phyloP scores from a whole-genome alignment of 2,888 invertebrate species.

The Caenorhabditis sp. region DNA sequence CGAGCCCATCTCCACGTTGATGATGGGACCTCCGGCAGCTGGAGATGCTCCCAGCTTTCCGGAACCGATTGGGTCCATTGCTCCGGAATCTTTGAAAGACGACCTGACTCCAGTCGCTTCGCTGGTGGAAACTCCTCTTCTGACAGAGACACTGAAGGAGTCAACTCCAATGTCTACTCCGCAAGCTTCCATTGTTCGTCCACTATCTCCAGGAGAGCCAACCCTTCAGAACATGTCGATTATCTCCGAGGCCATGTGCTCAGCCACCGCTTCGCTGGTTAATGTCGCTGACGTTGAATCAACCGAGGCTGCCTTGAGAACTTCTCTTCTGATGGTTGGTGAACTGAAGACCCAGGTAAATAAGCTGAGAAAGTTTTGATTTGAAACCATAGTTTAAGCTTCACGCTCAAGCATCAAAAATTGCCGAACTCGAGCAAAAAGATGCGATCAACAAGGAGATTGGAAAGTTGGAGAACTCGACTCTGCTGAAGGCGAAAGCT shows the following conservation, averaged over 20 bases:
- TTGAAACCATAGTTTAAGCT: not conserved
- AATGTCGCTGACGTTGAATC: slow-evolving; percentile 42
- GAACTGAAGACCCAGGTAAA: slow-evolving; percentile 42
- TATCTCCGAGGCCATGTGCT: slow-evolving; percentile 39
- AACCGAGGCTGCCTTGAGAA: slow-evolving; percentile 32
- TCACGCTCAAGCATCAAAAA: slow-evolving; percentile 34
- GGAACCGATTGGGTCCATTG: slow-evolving; percentile 30
- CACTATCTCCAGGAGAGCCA: not conserved
- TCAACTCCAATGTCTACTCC: slow-evolving; percentile 32
- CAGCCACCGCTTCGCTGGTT: slow-evolving; percentile 35
- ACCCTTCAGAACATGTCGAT: slow-evolving; percentile 53
- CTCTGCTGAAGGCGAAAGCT: slow-evolving; percentile 7
- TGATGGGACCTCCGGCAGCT: not conserved
- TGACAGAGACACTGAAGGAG: slow-evolving; percentile 44
- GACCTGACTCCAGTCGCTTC: slow-evolving; percentile 41
- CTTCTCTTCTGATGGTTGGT: slow-evolving; percentile 34
- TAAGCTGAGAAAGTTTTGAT: too few relatives aligned
- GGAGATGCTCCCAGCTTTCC: slow-evolving; percentile 7
- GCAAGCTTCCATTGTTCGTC: slow-evolving; percentile 26
- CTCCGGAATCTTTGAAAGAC: slow-evolving; percentile 33
- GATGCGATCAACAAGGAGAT: slow-evolving; percentile 12
- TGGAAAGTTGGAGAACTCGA: slow-evolving; percentile 7
- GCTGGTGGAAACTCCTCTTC: slow-evolving; percentile 40
- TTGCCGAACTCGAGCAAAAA: slow-evolving; percentile 29
- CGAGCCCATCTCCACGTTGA: slow-evolving; percentile 41